Base-by-base conservation (phyloP, 1,140 invertebrate species). In the Dendrolimus kikuchii region DNA sequence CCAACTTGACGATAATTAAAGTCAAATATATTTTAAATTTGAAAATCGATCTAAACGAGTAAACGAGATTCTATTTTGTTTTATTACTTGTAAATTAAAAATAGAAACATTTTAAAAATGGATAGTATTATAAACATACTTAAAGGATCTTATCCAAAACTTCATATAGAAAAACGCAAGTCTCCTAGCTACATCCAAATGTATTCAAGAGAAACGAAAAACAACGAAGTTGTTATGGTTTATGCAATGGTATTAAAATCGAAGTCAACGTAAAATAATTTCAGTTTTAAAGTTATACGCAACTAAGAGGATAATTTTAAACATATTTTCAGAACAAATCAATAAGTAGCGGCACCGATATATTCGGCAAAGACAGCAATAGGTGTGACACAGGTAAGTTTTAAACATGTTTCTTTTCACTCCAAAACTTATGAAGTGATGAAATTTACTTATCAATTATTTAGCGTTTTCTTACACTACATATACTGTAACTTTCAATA, bases 101-200 rank as follows among this genome's bases (percentile, higher is more conserved):
- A 49, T 43, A 44, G 8, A 5, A 41, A 10, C 40, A 7, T 37
- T 38, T 3, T 38, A 44, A 9, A 9, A 58, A 81, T 80, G 79
- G 64, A 74, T 54, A 51, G 49, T 66, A 49, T 51, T 79, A 41
- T 60, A 74, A 53, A 59, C 64, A 55, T 53, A 84, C 10, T n/a
- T 60, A 57, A 69, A 83, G 46, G 63, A 41, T 49, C 23, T 23
- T 83, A 71, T 60, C 57, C 78, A 1, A 74, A 81, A 57, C 68
- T 64, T 55, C 59, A 52, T 49, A 73, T 83, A 46, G 66, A 79
- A 49, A 80, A 77, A 60, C 75, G 82, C 66, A 55, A 61, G 57
- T 61, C 71, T 47, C 81, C 82, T 6, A 86, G 71, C 60, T 88
- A 86, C 59, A 72, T 86, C 4, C 63, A 81, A 69, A 79, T 83